A percentile compares a stretch with the other conserved stretches of the same genome.
Conservation (phyloP, 2,888 invertebrate species). For the Hemistola chrysoprasaria region DNA sequence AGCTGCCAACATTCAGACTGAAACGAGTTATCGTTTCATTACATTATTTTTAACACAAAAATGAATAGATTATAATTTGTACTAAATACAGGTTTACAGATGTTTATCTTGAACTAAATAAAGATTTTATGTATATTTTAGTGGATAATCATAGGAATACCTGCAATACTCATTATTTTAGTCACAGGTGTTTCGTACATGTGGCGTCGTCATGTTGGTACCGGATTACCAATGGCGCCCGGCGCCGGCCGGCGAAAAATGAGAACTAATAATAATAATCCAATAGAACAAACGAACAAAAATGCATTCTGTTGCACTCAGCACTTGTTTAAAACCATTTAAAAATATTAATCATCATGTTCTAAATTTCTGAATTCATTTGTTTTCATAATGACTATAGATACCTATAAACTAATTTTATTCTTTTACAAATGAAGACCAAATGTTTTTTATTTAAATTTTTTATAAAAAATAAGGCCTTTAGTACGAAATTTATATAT, state of each 20-base stretch:
- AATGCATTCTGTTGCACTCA: background rate
- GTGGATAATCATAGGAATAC: background rate
- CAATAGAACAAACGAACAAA: background rate
- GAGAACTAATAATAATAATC: constrained; percentile 10
- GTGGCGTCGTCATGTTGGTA: constrained; percentile 44
- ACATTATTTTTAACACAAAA: background rate
- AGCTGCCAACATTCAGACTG: constrained; percentile 47
- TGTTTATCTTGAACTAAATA: too few species aligned
- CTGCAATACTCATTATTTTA: background rate
- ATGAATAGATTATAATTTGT: background rate
- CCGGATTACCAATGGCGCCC: background rate
- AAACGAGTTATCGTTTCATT: constrained; percentile 32
- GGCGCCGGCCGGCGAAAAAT: constrained; percentile 16
- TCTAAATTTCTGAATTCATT: too few species aligned
- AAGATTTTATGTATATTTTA: background rate
- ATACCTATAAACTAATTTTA: too few species aligned
- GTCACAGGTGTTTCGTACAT: constrained; percentile 45
- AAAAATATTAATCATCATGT: too few species aligned
- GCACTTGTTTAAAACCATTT: too few species aligned
- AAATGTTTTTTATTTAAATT: too few species aligned
- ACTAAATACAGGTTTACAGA: too few species aligned
- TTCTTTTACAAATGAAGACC: too few species aligned
- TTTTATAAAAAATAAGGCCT: too few species aligned
- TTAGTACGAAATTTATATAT: too few species aligned
- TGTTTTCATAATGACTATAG: too few species aligned